These are phyloP conservation scores for Macrotis lagotis DNA, from an alignment of 2,113 vertebrate genomes.

Conservation along the genomic window DNA sequence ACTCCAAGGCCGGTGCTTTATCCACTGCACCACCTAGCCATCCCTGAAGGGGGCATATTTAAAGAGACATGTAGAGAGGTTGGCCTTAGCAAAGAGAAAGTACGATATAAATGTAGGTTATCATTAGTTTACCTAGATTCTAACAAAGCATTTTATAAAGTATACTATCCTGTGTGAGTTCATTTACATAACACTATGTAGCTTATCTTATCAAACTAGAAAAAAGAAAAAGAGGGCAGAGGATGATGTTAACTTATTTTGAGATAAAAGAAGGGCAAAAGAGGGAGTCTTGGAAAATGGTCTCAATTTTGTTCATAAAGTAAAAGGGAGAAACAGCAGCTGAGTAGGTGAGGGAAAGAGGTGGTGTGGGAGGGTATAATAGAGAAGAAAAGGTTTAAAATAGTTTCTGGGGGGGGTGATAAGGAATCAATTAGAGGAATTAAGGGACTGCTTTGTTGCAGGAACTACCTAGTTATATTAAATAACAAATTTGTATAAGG, in stretches of 20 bases:
- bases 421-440: background rate
- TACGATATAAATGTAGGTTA: background rate
- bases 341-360: background rate
- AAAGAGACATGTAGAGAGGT: background rate
- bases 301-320: background rate
- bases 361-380: background rate
- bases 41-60: background rate
- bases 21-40: too few species aligned
- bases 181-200: background rate
- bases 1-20: too few species aligned
- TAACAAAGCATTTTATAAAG: background rate
- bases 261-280: background rate
- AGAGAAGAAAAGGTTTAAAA: background rate
- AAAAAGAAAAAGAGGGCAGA: background rate
- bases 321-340: background rate
- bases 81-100: background rate
- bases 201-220: background rate
- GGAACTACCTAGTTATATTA: background rate
- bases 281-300: background rate
- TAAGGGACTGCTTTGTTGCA: background rate
- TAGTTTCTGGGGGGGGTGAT: background rate
- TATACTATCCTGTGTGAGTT: background rate
- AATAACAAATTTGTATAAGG: background rate
- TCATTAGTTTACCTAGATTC: background rate
- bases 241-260: background rate